Evolutionary conservation across 1,140 invertebrate genomes (phyloP), one percentile per base, ranked within the genome.

Genomic region (Macrotrachela quadricornifera): DNA sequence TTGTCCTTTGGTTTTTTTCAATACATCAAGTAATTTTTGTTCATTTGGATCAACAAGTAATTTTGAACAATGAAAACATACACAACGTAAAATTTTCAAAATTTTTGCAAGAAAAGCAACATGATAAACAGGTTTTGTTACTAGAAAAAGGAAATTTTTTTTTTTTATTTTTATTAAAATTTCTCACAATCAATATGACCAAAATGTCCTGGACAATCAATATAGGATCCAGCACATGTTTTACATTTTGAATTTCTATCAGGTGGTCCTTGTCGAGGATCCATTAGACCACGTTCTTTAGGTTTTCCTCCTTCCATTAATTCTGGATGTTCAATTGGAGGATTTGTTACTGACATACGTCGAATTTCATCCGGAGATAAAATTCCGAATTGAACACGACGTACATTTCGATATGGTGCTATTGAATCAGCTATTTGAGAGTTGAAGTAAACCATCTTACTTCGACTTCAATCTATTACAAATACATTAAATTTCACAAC

Each of bases 291-390:
- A 3, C 90, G 87, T 49, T 94, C 66, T 66, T 99, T 99, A 0
- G 94, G 92, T 8, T 87, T 77, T 13, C 92, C 92, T 43, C 88
- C 88, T 73, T 99, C 94, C 79, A 92, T 91, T 0, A 90, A 91
- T 73, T 99, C 94, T 11, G 91, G 79, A 71, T 86, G 97, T 61
- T 81, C 80, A 57, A 99, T 91, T 45, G 90, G 90, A 36, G 85
- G 86, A 64, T 95, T 88, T 10, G 88, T 95, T 41, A 97, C 87
- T 49, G 85, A 91, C 85, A 92, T 91, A n/a, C 46, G 45, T 78
- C 92, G 87, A 63, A 95, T 91, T 80, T 99, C 92, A 80, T 97
- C 91, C 59, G 94, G 90, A 62, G 86, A 85, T 58, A 97, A 73
- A 67, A 97, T 95, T 50, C 92, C 91, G 71, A 99, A 97, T 72